Evolutionary conservation across 35 echinoderm and acorn worm species (phyloP).

Genomic region (Anneissia japonica): DNA sequence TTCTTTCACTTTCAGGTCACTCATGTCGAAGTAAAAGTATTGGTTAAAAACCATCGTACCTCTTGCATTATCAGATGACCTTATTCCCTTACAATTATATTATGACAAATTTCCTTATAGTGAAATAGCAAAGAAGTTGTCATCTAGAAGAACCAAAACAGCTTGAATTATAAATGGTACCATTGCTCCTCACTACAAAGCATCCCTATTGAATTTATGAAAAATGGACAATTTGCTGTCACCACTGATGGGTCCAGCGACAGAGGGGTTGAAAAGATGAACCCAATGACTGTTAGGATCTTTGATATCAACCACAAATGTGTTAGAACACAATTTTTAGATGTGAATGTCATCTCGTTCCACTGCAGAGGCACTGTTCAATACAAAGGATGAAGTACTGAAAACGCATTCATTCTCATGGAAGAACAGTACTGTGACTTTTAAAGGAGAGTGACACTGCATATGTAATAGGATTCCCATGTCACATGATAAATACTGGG

Average conservation of each 20-base stretch:
- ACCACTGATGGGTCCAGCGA: constrained; percentile 5
- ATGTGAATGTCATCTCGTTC: constrained; percentile 1
- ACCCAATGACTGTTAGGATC: constrained; percentile 10
- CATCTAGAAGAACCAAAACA: constrained; percentile 8
- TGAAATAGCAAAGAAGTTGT: not conserved
- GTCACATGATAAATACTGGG: no score
- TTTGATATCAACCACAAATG: not conserved
- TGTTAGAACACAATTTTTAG: constrained; percentile 7
- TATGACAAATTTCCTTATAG: constrained; percentile 10
- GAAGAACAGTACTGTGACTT: not conserved
- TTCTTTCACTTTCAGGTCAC: not conserved
- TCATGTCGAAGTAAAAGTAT: constrained; percentile 1
- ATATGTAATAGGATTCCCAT: no score
- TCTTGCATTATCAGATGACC: not conserved
- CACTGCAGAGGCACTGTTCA: no score
- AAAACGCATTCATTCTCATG: not conserved
- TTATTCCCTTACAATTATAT: not conserved
- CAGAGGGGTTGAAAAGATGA: constrained; percentile 11
- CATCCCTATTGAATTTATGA: not conserved
- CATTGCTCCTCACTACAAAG: not conserved
- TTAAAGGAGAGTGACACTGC: not conserved
- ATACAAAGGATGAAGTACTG: not conserved
- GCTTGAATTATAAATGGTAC: constrained; percentile 3
- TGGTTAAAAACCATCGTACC: not conserved
- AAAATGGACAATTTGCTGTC: not conserved